phyloP scores from a whole-genome alignment of 64 coral and sea anemone species.

The Actinia tenebrosa region DNA sequence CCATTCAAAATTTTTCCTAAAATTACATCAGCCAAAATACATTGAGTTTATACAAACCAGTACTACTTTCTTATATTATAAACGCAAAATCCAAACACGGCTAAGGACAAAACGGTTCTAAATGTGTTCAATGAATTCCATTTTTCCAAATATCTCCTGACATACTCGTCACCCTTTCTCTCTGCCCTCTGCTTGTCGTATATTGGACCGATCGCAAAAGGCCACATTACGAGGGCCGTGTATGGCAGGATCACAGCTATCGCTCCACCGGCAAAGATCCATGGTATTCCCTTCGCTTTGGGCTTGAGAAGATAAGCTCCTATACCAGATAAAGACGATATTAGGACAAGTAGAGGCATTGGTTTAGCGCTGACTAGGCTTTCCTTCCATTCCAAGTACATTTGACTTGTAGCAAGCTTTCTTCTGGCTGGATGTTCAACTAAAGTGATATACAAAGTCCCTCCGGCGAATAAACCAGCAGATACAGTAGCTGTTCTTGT shows the following conservation, averaged over 20 bases:
- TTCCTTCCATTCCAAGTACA: slow-evolving; percentile 75
- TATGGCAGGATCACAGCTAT: slow-evolving; percentile 29
- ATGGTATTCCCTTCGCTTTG: slow-evolving; percentile 37
- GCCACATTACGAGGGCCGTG: slow-evolving; percentile 33
- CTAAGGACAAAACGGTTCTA: slow-evolving; percentile 8
- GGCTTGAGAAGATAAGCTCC: slow-evolving; percentile 69
- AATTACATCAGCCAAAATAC: neutral
- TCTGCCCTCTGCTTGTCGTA: slow-evolving; percentile 21
- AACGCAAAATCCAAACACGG: slow-evolving; percentile 14
- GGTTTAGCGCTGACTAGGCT: slow-evolving; percentile 66
- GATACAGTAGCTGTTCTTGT: slow-evolving; percentile 45
- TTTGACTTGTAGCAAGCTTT: slow-evolving; percentile 47
- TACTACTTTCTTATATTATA: neutral
- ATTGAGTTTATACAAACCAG: neutral
- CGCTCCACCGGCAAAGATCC: slow-evolving; percentile 41
- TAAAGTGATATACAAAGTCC: slow-evolving; percentile 59
- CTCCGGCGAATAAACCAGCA: slow-evolving; percentile 61
- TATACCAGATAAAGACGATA: slow-evolving; percentile 47
- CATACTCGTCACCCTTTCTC: slow-evolving; percentile 37
- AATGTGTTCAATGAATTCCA: slow-evolving; percentile 34
- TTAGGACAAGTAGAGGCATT: slow-evolving; percentile 47
- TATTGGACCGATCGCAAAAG: slow-evolving; percentile 45
- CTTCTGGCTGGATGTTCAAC: slow-evolving; percentile 82
- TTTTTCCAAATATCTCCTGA: slow-evolving; percentile 14
- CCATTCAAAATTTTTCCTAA: neutral